Conservation (phyloP, 2,113 vertebrate species). For the Macquaria ambigua region DNA sequence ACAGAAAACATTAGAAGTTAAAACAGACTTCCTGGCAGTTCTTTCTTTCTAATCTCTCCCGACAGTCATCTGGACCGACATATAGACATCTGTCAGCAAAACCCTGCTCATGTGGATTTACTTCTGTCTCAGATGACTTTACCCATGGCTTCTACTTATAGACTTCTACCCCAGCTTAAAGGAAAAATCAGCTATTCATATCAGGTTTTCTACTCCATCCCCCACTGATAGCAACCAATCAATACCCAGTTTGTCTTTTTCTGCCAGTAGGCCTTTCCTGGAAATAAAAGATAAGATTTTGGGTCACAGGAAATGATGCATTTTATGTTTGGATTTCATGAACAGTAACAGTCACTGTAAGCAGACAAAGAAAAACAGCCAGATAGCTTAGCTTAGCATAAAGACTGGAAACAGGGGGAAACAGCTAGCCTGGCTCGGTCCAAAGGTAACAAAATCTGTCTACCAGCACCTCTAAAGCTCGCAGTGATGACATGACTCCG, state of each 20-base stretch:
- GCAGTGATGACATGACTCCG: no score
- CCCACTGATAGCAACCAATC: background rate
- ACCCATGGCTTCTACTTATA: background rate
- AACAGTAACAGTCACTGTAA: background rate
- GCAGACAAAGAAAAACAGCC: background rate
- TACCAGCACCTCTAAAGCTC: no score
- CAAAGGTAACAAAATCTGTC: no score
- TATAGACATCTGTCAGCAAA: conserved; percentile 64
- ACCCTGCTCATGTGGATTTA: conserved; percentile 47
- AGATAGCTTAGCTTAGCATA: no score
- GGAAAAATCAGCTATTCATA: conserved; percentile 5
- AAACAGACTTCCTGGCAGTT: conserved; percentile 53
- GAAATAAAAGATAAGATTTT: background rate
- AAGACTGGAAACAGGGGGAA: no score
- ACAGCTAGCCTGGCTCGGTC: no score
- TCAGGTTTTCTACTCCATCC: background rate
- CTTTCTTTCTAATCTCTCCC: conserved; percentile 56
- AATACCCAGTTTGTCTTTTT: conserved; percentile 1
- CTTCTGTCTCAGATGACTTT: conserved; percentile 30
- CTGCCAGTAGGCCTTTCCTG: background rate
- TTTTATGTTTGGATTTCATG: conserved; percentile 6
- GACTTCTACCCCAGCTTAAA: conserved; percentile 11
- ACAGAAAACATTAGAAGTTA: conserved; percentile 25
- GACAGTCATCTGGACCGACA: conserved; percentile 67
- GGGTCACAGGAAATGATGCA: conserved; percentile 15